Evolutionary conservation across 1,140 invertebrate species (phyloP).

Genomic region (Dinothrombium tinctorium): DNA sequence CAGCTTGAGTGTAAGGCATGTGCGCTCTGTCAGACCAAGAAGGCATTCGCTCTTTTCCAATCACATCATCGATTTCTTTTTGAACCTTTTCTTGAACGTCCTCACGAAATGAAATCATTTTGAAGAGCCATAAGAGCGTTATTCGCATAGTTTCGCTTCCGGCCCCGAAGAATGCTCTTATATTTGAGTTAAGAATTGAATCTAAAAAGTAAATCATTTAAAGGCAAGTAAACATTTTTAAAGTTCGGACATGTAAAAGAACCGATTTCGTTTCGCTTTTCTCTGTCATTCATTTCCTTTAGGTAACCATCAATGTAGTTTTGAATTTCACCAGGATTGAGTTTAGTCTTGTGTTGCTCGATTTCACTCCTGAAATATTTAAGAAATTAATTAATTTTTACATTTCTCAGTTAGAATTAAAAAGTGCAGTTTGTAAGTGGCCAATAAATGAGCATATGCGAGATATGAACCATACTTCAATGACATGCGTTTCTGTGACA

Average conservation of each 20-base stretch:
- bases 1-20: constrained; percentile 16
- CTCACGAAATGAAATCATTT: constrained; percentile 11
- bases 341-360: constrained; percentile 2
- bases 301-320: constrained; percentile 12
- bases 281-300: constrained; percentile 3
- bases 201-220: constrained; percentile 9
- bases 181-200: constrained; percentile 10
- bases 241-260: constrained; percentile 9
- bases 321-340: neutral
- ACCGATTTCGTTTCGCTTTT: neutral
- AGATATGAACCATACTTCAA: too few relatives aligned
- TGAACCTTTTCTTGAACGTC: constrained; percentile 16
- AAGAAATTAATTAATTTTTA: neutral
- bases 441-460: too few relatives aligned
- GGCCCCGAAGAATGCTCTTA: constrained; percentile 13
- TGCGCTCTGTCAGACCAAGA: constrained; percentile 8
- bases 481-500: too few relatives aligned
- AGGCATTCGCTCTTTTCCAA: constrained; percentile 13
- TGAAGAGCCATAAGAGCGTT: constrained; percentile 14
- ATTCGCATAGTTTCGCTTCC: constrained; percentile 17
- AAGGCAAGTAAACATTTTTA: neutral
- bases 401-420: too few relatives aligned
- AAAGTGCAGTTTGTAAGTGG: too few relatives aligned
- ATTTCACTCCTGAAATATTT: constrained; percentile 1
- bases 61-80: constrained; percentile 15